phyloP scores from a whole-genome alignment of 2,113 vertebrate genomes.

The Alexandromys fortis region DNA sequence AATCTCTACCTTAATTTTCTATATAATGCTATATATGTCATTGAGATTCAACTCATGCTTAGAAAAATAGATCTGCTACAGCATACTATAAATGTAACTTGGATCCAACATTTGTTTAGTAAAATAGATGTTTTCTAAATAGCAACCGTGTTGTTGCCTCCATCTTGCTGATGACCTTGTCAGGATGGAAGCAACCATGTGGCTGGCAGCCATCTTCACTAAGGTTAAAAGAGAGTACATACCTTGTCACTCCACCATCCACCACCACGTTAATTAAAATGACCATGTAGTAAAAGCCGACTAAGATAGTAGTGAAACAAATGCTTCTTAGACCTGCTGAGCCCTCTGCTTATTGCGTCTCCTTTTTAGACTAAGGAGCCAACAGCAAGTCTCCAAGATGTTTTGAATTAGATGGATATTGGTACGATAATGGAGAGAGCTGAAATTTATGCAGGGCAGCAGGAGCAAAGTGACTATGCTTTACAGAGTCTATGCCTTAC shows the following conservation, averaged over 20 bases:
- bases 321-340: neutral
- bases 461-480: neutral
- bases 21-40: neutral
- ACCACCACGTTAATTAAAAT: neutral
- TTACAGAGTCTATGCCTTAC: neutral
- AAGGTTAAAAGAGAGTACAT: neutral
- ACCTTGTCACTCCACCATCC: neutral
- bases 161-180: neutral
- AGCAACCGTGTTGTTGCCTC: neutral
- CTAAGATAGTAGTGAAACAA: neutral
- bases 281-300: neutral
- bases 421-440: neutral
- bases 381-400: neutral
- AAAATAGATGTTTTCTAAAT: neutral
- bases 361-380: neutral
- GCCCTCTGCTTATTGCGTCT: neutral
- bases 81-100: neutral
- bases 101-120: neutral
- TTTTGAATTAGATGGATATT: neutral
- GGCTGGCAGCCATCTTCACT: neutral
- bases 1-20: neutral
- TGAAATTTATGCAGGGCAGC: slow-evolving; percentile 18
- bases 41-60: neutral
- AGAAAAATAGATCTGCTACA: neutral
- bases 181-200: neutral